A percentile compares a stretch with the other conserved stretches of the same genome.
Conservation (phyloP, 2,888 invertebrate species). For the Acrobasis suavella region DNA sequence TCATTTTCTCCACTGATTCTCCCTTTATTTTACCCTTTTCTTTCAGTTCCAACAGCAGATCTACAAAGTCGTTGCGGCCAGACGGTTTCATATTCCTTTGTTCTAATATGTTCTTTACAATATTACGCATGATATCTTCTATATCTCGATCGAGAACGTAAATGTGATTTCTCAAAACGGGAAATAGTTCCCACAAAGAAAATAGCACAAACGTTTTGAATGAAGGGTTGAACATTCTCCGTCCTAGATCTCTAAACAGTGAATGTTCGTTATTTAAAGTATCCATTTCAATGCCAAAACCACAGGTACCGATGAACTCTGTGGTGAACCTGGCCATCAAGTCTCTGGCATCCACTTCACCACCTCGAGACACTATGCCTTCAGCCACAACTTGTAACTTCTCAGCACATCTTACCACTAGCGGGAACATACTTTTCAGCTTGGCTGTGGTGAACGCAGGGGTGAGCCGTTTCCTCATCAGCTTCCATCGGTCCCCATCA, state of each 20-base stretch:
- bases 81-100: constrained; percentile 55
- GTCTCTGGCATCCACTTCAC: constrained; percentile 49
- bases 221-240: constrained; percentile 38
- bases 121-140: constrained; percentile 37
- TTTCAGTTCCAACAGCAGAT: constrained; percentile 41
- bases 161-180: constrained; percentile 41
- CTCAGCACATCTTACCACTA: constrained; percentile 59
- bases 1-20: constrained; percentile 53
- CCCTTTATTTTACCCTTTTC: constrained; percentile 53
- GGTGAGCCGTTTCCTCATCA: constrained; percentile 62
- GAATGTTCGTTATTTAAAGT: constrained; percentile 54
- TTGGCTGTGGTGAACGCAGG: constrained; percentile 65
- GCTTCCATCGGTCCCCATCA: constrained; percentile 64
- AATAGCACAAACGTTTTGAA: constrained; percentile 35
- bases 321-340: constrained; percentile 61
- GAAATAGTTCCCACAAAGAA: constrained; percentile 49
- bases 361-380: constrained; percentile 35
- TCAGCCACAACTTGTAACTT: constrained; percentile 50
- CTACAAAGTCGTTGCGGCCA: constrained; percentile 57
- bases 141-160: constrained; percentile 34
- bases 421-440: constrained; percentile 65
- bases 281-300: constrained; percentile 57
- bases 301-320: constrained; percentile 61
- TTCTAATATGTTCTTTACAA: constrained; percentile 47
- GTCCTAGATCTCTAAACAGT: constrained; percentile 49